Conservation (phyloP, 2,113 vertebrate species). For the Anarrhichthys ocellatus region DNA sequence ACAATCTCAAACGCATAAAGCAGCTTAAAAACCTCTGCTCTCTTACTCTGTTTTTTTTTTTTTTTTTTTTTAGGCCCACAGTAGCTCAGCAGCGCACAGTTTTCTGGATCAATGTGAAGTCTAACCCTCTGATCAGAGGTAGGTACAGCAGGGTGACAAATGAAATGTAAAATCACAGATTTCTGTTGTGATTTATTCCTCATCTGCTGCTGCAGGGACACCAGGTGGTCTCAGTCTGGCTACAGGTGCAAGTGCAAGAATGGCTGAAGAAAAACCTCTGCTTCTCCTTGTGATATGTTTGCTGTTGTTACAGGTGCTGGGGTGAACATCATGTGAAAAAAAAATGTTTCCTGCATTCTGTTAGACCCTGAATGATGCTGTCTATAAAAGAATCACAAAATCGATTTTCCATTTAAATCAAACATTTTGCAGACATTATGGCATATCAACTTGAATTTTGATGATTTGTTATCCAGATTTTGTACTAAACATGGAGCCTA, state of each 20-base stretch:
- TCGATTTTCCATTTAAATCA: neutral
- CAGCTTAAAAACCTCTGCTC: neutral
- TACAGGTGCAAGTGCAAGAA: slow-evolving; percentile 6
- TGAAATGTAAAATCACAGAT: neutral
- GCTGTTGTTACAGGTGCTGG: slow-evolving; percentile 38
- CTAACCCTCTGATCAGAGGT: slow-evolving; percentile 37
- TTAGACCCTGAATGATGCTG: neutral
- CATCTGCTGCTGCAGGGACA: slow-evolving; percentile 24
- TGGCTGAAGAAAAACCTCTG: slow-evolving; percentile 24
- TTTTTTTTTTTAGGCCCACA: slow-evolving; percentile 42
- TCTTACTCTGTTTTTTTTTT: neutral
- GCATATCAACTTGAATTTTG: neutral
- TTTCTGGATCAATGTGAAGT: slow-evolving; percentile 60
- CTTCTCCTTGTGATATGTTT: slow-evolving; percentile 40
- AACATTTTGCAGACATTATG: neutral
- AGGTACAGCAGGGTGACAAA: neutral
- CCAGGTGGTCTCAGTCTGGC: slow-evolving; percentile 21
- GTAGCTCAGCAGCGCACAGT: slow-evolving; percentile 54
- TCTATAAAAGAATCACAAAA: neutral
- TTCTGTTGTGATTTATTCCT: neutral
- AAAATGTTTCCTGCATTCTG: too few species aligned
- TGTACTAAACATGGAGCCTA: neutral
- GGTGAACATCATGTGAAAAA: neutral
- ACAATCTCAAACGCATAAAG: neutral
- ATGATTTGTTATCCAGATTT: neutral